Percentiles rank a stretch among this genome's conserved stretches.
phyloP scores from a whole-genome alignment of 2,113 vertebrate genomes.

The Australoheros scitulus region DNA sequence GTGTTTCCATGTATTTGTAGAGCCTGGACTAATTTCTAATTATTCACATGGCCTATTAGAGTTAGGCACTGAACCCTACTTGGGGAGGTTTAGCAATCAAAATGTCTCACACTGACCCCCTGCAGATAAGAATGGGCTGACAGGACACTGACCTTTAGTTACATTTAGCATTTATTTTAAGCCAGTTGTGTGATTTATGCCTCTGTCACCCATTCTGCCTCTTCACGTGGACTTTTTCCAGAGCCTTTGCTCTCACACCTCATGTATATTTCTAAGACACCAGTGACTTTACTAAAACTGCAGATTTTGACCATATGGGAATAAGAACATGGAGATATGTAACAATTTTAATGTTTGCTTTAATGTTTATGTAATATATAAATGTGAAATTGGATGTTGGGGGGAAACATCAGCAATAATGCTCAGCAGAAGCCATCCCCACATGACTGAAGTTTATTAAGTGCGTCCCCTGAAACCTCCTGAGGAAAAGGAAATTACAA shows the following conservation, averaged over 20 bases:
- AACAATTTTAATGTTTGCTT: neutral
- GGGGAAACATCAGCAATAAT: neutral
- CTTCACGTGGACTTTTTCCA: neutral
- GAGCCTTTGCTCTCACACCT: neutral
- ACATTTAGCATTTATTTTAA: neutral
- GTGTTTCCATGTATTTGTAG: too few relatives aligned
- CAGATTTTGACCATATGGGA: neutral
- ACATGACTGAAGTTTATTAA: constrained; percentile 55
- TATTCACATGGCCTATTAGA: fast-evolving
- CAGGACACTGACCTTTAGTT: neutral
- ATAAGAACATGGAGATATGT: neutral
- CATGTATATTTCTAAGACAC: neutral
- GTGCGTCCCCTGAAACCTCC: constrained; percentile 21
- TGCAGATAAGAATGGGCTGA: neutral
- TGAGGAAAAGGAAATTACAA: constrained; percentile 38
- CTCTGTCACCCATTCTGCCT: neutral
- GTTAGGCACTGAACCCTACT: neutral
- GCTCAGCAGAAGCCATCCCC: neutral
- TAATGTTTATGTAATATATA: neutral
- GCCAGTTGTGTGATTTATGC: neutral
- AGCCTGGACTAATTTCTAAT: too few relatives aligned
- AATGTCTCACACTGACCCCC: neutral
- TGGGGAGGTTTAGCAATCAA: neutral
- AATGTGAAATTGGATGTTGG: neutral
- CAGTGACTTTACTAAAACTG: neutral